Percentiles rank a stretch among this genome's conserved stretches.
phyloP scores from a whole-genome alignment of 2,797 vertebrate genomes.

The Dipus sagitta region DNA sequence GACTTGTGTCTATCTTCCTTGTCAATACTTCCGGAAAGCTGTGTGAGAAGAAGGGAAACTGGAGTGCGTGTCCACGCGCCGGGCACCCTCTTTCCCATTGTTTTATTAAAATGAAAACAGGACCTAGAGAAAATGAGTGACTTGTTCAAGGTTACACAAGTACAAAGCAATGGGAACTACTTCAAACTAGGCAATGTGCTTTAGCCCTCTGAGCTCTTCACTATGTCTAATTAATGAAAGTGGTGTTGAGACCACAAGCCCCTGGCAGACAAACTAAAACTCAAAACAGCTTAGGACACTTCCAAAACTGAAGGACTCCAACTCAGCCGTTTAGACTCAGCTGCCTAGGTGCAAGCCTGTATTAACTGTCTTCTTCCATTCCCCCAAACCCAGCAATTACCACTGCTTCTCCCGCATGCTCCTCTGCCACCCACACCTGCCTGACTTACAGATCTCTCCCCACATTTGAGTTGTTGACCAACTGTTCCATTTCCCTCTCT shows the following conservation, averaged over 20 bases:
- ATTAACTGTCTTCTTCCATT: not conserved
- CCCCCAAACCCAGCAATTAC: no score
- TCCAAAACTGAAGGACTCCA: not conserved
- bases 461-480: not conserved
- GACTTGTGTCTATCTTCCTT: not conserved
- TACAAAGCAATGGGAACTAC: not conserved
- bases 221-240: not conserved
- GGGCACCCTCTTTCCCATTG: no score
- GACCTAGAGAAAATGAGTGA: not conserved
- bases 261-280: not conserved
- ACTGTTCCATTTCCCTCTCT: not conserved
- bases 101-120: not conserved
- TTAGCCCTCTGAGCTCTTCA: not conserved
- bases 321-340: not conserved
- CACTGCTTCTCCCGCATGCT: not conserved
- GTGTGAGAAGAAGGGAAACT: not conserved
- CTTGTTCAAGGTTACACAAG: not conserved
- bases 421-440: not conserved
- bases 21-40: not conserved
- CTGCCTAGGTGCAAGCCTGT: not conserved
- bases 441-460: not conserved
- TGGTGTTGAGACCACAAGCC: not conserved
- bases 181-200: not conserved
- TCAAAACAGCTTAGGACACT: not conserved
- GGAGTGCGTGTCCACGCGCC: not conserved